These are phyloP conservation scores for Nezara viridula DNA, from an alignment of 2,888 invertebrate species.

Conservation along the genomic window DNA sequence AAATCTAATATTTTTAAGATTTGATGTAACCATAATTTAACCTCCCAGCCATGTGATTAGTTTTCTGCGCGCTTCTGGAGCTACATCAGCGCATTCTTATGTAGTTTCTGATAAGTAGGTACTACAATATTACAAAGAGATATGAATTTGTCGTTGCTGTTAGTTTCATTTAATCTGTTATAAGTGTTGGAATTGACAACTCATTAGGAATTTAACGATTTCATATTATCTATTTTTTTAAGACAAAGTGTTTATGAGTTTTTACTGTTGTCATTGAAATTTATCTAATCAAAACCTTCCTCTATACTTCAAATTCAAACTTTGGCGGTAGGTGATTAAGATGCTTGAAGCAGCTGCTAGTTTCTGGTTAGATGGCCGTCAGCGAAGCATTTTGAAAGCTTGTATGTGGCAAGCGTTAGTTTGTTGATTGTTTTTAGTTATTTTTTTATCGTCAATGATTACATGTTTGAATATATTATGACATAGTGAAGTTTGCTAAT, in stretches of 20 bases:
- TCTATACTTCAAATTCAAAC: slow-evolving; percentile 41
- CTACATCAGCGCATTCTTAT: slow-evolving; percentile 14
- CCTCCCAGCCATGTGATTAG: slow-evolving; percentile 55
- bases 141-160: background rate
- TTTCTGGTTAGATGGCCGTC: slow-evolving; percentile 59
- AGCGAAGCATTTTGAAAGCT: slow-evolving; percentile 61
- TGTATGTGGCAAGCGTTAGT: slow-evolving; percentile 59
- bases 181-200: background rate
- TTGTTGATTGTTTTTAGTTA: slow-evolving; percentile 46
- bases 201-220: background rate
- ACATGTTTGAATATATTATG: slow-evolving; percentile 23
- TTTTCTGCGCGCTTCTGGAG: slow-evolving; percentile 55
- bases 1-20: background rate
- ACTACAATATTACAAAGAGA: slow-evolving; percentile 12
- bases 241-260: background rate
- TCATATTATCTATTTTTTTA: background rate
- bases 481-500: slow-evolving; percentile 36
- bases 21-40: slow-evolving; percentile 25
- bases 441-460: slow-evolving; percentile 18
- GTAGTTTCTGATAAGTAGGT: background rate
- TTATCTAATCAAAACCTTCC: background rate
- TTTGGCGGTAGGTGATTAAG: slow-evolving; percentile 56
- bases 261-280: background rate
- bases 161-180: background rate
- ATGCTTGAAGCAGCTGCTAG: slow-evolving; percentile 61